phyloP scores from a whole-genome alignment of 2,888 invertebrate species.

The Pherbina coryleti region DNA sequence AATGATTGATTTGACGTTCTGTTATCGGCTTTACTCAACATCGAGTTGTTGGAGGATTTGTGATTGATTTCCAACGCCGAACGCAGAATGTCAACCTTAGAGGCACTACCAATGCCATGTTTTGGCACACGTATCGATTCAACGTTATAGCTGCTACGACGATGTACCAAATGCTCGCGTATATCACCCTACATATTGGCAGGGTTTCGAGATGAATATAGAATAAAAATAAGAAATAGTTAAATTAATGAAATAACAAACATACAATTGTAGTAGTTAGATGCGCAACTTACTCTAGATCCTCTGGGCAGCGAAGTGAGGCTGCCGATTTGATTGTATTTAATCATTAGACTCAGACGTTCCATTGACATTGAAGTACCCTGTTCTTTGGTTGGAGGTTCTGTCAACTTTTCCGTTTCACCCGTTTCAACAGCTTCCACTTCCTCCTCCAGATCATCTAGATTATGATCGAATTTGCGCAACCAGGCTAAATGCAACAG shows the following conservation, averaged over 20 bases:
- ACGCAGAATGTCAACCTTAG: conserved; percentile 76
- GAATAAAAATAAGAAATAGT: conserved; percentile 18
- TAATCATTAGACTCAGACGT: conserved; percentile 79
- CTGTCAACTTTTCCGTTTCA: conserved; percentile 76
- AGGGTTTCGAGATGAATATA: not conserved
- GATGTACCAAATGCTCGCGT: conserved; percentile 68
- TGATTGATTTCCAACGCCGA: conserved; percentile 80
- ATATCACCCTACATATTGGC: conserved; percentile 64
- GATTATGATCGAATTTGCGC: conserved; percentile 72
- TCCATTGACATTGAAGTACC: conserved; percentile 80
- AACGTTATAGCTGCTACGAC: conserved; percentile 70
- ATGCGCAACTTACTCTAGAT: conserved; percentile 74
- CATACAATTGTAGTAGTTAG: no score
- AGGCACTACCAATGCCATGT: conserved; percentile 69
- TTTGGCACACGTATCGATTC: conserved; percentile 65
- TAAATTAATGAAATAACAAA: conserved; percentile 2
- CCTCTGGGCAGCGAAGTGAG: conserved; percentile 78
- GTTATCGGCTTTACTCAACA: conserved; percentile 68
- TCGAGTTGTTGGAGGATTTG: conserved; percentile 71
- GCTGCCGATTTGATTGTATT: conserved; percentile 83
- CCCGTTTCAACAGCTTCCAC: conserved; percentile 70
- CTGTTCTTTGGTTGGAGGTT: conserved; percentile 77
- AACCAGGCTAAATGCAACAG: conserved; percentile 81
- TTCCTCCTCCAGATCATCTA: conserved; percentile 68
- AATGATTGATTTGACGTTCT: conserved; percentile 75